phyloP scores from a whole-genome alignment of 2,888 invertebrate genomes.

The Teinopalpus imperialis region DNA sequence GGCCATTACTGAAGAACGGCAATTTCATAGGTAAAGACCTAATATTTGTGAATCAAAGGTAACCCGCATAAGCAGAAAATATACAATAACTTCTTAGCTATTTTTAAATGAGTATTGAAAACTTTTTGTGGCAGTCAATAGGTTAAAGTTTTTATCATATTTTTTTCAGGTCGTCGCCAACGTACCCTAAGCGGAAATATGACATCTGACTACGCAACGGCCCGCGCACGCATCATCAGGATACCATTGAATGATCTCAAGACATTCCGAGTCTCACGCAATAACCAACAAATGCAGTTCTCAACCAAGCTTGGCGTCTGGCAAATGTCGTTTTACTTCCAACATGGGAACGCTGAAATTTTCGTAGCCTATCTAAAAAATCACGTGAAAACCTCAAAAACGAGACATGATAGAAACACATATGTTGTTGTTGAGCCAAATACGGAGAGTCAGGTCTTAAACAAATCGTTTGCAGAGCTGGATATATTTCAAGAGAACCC shows the following conservation, averaged over 20 bases:
- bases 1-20: too few relatives aligned
- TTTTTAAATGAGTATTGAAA: too few relatives aligned
- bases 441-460: conserved; percentile 85
- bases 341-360: conserved; percentile 91
- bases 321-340: conserved; percentile 92
- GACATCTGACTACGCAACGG: conserved; percentile 68
- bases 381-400: conserved; percentile 84
- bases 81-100: too few relatives aligned
- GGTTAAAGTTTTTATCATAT: too few relatives aligned
- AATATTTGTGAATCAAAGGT: too few relatives aligned
- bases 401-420: conserved; percentile 85
- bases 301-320: conserved; percentile 78
- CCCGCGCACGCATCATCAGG: conserved; percentile 65
- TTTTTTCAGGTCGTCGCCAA: conserved; percentile 79
- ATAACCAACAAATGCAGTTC: conserved; percentile 72
- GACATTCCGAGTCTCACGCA: conserved; percentile 62
- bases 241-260: conserved; percentile 67
- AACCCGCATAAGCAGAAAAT: too few relatives aligned
- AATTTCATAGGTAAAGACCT: too few relatives aligned
- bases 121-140: too few relatives aligned
- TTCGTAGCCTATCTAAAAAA: conserved; percentile 85
- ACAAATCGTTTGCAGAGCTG: conserved; percentile 93
- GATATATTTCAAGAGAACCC: conserved; percentile 89
- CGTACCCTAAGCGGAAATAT: conserved; percentile 82
- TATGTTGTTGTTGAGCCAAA: conserved; percentile 85